These are phyloP conservation scores for Ips nitidus DNA, from an alignment of 1,140 invertebrate genomes.

Conservation along the genomic window DNA sequence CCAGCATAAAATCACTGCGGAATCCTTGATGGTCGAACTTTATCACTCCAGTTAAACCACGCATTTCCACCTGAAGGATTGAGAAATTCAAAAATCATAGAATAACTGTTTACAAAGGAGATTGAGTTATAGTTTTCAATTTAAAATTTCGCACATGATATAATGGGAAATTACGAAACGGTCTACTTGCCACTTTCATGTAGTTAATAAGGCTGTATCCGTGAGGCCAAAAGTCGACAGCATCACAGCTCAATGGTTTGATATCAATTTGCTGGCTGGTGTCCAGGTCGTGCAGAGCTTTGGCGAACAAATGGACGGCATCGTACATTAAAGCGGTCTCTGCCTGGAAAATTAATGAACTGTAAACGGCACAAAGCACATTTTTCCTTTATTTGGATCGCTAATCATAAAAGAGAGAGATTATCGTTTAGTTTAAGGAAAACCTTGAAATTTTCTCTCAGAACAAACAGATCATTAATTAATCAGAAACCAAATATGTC, in stretches of 20 bases:
- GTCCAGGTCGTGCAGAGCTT: slow-evolving; percentile 87
- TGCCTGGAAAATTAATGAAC: slow-evolving; percentile 65
- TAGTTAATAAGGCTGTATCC: slow-evolving; percentile 95
- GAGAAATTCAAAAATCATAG: slow-evolving; percentile 13
- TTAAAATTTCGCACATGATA: too few species aligned
- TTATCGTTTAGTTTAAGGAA: neutral
- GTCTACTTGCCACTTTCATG: slow-evolving; percentile 88
- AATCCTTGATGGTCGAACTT: slow-evolving; percentile 95
- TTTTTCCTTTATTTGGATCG: slow-evolving; percentile 3
- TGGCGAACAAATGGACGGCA: slow-evolving; percentile 91
- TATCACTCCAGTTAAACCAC: slow-evolving; percentile 88
- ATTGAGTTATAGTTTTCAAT: neutral
- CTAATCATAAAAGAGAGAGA: neutral
- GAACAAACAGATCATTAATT: too few species aligned
- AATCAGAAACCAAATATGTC: too few species aligned
- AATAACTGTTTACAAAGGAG: neutral
- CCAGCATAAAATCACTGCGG: slow-evolving; percentile 85
- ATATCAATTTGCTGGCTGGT: slow-evolving; percentile 88
- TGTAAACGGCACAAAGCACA: neutral
- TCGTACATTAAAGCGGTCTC: slow-evolving; percentile 96
- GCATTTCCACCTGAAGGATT: slow-evolving; percentile 77
- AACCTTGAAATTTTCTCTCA: neutral
- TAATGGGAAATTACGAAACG: too few species aligned
- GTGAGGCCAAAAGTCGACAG: slow-evolving; percentile 88
- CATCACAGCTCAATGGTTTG: slow-evolving; percentile 84